These are phyloP conservation scores for Rhinoraja longicauda DNA, from an alignment of 2,797 vertebrate genomes.

Conservation along the genomic window DNA sequence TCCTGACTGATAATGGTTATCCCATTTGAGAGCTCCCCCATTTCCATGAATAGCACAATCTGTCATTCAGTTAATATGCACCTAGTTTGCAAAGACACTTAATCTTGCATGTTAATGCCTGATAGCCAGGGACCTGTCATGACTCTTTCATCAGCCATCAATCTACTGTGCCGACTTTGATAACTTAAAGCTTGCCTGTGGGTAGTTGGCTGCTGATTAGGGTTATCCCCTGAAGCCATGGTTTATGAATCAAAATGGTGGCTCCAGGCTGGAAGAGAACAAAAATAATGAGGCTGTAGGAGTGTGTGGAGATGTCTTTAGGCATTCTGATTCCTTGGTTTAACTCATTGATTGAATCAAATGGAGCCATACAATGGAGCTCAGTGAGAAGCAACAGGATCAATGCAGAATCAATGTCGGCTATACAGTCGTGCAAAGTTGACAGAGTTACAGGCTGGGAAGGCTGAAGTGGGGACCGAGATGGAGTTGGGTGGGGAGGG, in stretches of 20 bases:
- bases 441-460: background rate
- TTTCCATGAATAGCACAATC: background rate
- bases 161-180: background rate
- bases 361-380: background rate
- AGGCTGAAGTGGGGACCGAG: no score
- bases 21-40: no score
- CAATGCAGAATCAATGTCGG: background rate
- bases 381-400: background rate
- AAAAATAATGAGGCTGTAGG: background rate
- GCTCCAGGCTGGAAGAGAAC: background rate
- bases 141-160: background rate
- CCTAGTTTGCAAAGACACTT: background rate
- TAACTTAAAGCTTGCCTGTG: background rate
- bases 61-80: conserved; percentile 1
- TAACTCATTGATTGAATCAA: background rate
- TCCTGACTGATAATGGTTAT: background rate
- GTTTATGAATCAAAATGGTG: background rate
- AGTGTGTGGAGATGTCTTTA: background rate
- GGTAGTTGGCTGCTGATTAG: background rate
- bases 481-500: background rate
- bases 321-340: background rate
- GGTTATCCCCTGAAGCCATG: background rate
- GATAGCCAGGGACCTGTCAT: background rate
- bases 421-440: background rate
- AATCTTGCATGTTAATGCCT: background rate